Evolutionary conservation across 2,113 vertebrate genomes (phyloP).

Genomic region (Cyprinus carpio): DNA sequence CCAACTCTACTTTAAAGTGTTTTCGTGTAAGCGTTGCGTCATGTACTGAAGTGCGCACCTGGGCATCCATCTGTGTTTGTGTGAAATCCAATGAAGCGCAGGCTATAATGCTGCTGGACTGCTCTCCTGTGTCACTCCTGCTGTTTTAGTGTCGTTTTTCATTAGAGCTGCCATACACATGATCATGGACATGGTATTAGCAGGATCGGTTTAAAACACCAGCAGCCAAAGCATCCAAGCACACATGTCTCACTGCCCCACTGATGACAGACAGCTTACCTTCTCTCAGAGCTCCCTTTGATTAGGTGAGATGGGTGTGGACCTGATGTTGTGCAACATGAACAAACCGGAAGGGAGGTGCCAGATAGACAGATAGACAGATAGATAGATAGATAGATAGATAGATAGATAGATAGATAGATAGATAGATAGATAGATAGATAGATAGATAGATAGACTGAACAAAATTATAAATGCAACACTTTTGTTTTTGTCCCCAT

Average conservation of each 20-base stretch:
- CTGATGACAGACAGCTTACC: constrained; percentile 67
- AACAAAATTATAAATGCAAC: no score
- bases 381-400: not conserved
- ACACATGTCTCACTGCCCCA: constrained; percentile 58
- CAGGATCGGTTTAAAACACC: constrained; percentile 70
- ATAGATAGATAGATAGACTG: no score
- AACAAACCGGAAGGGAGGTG: not conserved
- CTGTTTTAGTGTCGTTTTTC: constrained; percentile 64
- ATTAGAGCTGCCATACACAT: constrained; percentile 67
- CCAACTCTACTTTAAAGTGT: not conserved
- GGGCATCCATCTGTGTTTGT: constrained; percentile 30
- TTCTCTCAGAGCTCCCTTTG: constrained; percentile 62
- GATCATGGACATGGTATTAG: constrained; percentile 60
- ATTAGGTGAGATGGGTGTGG: constrained; percentile 65
- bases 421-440: not conserved
- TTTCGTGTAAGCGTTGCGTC: not conserved
- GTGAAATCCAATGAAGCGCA: constrained; percentile 4
- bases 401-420: no score
- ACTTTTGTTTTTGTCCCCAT: not conserved
- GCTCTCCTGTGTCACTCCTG: constrained; percentile 21
- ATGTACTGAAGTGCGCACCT: constrained; percentile 28
- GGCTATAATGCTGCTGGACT: constrained; percentile 9
- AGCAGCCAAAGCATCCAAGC: constrained; percentile 52
- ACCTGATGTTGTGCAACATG: constrained; percentile 10
- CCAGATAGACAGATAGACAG: no score